Evolutionary conservation across 2,888 invertebrate species (phyloP).

Genomic region (Hecatera dysodea): DNA sequence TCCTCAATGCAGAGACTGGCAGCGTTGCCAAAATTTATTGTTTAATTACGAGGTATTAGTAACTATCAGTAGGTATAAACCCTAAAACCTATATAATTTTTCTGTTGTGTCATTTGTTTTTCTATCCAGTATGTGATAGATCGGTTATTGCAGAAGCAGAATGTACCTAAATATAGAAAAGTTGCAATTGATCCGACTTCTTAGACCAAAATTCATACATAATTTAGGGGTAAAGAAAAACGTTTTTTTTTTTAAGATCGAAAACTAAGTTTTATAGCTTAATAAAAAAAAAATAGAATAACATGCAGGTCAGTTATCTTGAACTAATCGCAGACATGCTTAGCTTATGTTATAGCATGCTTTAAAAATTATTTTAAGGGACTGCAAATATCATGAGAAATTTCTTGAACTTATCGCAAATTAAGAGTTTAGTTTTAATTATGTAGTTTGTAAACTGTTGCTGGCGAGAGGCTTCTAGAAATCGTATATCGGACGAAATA

Average conservation of each 20-base stretch:
- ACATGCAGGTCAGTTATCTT: background rate
- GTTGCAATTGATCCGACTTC: background rate
- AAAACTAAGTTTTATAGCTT: no score
- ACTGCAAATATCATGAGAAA: background rate
- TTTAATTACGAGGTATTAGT: no score
- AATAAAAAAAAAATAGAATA: background rate
- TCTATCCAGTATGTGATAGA: no score
- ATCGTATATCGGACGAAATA: background rate
- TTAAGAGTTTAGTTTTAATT: no score
- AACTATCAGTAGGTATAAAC: no score
- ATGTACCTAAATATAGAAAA: background rate
- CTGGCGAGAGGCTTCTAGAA: background rate
- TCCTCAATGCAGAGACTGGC: no score
- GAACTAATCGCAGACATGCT: background rate
- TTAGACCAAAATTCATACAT: background rate
- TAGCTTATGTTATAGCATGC: no score
- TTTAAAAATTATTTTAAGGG: background rate
- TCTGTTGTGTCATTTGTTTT: no score
- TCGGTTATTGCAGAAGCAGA: no score
- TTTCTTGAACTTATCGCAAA: background rate
- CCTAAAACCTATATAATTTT: no score
- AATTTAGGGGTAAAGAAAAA: background rate
- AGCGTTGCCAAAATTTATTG: no score
- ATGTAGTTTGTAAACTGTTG: background rate
- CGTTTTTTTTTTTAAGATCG: no score